Conservation (phyloP, 2,113 vertebrate species). For the Bufo bufo region DNA sequence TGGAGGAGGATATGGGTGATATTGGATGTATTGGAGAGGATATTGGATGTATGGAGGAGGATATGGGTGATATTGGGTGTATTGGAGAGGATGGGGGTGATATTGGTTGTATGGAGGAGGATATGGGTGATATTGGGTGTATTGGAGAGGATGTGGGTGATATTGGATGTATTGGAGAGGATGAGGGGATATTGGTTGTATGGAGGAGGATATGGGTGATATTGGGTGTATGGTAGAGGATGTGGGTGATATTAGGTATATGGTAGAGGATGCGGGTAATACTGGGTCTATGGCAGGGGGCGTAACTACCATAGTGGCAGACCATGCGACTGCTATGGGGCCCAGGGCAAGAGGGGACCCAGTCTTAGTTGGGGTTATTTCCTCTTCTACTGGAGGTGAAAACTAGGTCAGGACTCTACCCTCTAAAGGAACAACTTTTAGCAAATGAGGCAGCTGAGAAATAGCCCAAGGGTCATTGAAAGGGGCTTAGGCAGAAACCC, state of each 20-base stretch:
- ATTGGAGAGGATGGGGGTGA: neutral
- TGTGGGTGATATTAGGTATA: neutral
- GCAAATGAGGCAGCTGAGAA: no score
- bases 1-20: neutral
- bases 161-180: neutral
- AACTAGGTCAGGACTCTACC: no score
- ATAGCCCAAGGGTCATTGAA: no score
- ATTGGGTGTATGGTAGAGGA: neutral
- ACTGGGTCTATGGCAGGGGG: neutral
- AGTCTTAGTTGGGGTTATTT: no score
- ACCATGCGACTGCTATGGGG: no score
- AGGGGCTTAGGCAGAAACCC: no score
- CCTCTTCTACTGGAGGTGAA: no score
- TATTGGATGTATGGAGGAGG: neutral
- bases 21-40: neutral
- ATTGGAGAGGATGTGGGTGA: neutral
- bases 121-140: neutral
- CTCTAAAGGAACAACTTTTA: no score
- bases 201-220: no score
- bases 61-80: neutral
- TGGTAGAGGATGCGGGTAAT: neutral
- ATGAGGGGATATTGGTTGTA: no score
- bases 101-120: neutral
- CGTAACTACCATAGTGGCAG: no score
- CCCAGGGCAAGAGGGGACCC: no score